Conservation (phyloP, 1,140 invertebrate species). For the Zaprionus africanus region DNA sequence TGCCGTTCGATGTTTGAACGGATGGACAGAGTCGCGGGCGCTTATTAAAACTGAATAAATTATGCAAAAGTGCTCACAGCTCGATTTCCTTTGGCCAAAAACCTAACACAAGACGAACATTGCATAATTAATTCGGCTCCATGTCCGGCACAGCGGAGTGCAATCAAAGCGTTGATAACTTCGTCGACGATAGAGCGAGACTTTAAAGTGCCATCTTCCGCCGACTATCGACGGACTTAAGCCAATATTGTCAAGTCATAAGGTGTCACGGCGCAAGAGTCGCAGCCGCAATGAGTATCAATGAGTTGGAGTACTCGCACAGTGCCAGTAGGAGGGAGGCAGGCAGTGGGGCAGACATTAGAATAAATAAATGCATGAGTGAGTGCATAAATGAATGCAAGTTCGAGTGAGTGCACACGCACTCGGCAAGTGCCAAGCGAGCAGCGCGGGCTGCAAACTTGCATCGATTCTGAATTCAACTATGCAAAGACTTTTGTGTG, state of each 20-base stretch:
- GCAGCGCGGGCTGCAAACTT: constrained; percentile 15
- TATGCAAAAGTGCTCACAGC: constrained; percentile 70
- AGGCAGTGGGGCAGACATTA: constrained; percentile 22
- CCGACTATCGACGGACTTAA: not conserved
- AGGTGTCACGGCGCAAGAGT: constrained; percentile 9
- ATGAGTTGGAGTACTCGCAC: not conserved
- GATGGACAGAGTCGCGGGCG: constrained; percentile 26
- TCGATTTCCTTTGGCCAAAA: constrained; percentile 38
- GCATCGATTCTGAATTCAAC: constrained; percentile 15
- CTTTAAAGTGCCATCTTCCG: constrained; percentile 20
- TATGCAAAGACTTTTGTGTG: constrained; percentile 12
- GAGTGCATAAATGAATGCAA: constrained; percentile 62
- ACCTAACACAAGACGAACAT: constrained; percentile 54
- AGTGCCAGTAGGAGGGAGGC: not conserved
- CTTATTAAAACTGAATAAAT: constrained; percentile 83
- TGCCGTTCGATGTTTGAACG: not conserved
- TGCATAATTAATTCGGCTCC: constrained; percentile 70
- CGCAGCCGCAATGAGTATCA: constrained; percentile 3
- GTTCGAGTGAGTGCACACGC: constrained; percentile 56
- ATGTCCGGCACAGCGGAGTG: constrained; percentile 39
- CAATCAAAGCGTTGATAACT: constrained; percentile 47
- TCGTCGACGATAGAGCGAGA: not conserved
- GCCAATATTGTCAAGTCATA: constrained; percentile 7
- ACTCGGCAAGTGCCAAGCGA: constrained; percentile 1
- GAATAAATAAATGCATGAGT: constrained; percentile 70